Evolutionary conservation across 2,888 invertebrate species (phyloP), one percentile per base, ranked within the genome.

Genomic region (Caenorhabditis becei): DNA sequence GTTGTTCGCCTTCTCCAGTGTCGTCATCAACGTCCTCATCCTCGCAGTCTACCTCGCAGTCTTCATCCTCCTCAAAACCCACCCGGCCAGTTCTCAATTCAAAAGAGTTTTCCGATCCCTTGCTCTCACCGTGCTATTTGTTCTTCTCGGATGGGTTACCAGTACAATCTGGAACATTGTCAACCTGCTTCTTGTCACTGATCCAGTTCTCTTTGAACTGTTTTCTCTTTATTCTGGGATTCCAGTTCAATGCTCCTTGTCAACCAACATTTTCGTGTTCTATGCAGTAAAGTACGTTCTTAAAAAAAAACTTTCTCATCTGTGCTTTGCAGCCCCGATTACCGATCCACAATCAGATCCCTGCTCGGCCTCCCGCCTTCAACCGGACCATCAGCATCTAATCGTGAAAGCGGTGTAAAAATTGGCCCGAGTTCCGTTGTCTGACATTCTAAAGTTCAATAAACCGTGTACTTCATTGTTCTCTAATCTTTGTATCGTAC

Each of bases 141-240:
- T 79, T 0, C 16, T 72, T 10, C 61, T 72, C 26, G 79, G 79
- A 24, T 79, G 79, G 79, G 61, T 62, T 10, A 23, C 51, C 14
- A 79, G 66, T 3, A 72, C 72, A 5, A 11, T 44, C 18, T 53
- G 61, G n/a, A 74, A 72, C 35, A 67, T 41, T 62, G 14, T 32
- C 35, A 18, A 61, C 54, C 4, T 51, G 37, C 20, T 18, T 16
- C 3, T 41, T 11, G 23, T 78, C 16, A 61, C 53, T 18, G 47
- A 35, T 10, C 35, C 56, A 18, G 47, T 32, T 11, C 2, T 41
- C 7, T 26, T 20, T 3, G 26, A 35, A 11, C 7, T 79, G 18
- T 74, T 67, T 20, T 54, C 61, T 28, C 56, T 69, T 51, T 79
- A 79, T 44, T 72, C 79, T 54, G 79, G 72, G 18, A 74, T 79